Evolutionary conservation across 2,888 invertebrate genomes (phyloP), one percentile per base, ranked within the genome.

Genomic region (Odontothrips loti): DNA sequence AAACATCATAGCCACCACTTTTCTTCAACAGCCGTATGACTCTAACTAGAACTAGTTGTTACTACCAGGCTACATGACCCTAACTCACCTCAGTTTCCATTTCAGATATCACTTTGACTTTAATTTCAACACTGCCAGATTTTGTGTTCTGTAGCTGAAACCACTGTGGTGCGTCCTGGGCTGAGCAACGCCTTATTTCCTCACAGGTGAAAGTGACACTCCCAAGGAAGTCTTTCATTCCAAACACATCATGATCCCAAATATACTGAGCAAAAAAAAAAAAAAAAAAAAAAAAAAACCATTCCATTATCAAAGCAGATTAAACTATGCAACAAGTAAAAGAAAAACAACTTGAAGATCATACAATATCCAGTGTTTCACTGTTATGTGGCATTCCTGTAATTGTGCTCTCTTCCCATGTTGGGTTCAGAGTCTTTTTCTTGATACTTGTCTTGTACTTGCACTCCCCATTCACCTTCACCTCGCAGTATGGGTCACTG

Each of bases 401-500:
- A 43, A 89, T 89, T 12, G 89, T 88, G 82, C 87, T 88, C 83
- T 90, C 90, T 83, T 90, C 89, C 90, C 90, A 90, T 80, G 87
- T 87, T 8, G 90, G 90, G 83, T 88, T 88, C 82, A 90, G 84
- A 0, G 89, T 90, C 84, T 90, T 89, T 85, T 90, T 90, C 84
- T 89, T 89, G 11, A 89, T 87, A 80, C 87, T 87, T 27, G 89
- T 89, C 82, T 88, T 88, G 85, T 89, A 89, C 83, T 89, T 87
- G 79, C 88, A 88, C 82, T 89, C 88, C 51, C 88, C 87, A 81
- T 88, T 88, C 68, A 90, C 83, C 82, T 87, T 87, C 20, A 90
- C 85, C 81, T 88, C 89, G 85, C 89, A 90, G 84, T 88, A 90
- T 11, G 90, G 90, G 84, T 90, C 90, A 85, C 90, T 90, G 85